Evolutionary conservation across 2,113 vertebrate species (phyloP).

Genomic region (Benitochromis conjunctus): DNA sequence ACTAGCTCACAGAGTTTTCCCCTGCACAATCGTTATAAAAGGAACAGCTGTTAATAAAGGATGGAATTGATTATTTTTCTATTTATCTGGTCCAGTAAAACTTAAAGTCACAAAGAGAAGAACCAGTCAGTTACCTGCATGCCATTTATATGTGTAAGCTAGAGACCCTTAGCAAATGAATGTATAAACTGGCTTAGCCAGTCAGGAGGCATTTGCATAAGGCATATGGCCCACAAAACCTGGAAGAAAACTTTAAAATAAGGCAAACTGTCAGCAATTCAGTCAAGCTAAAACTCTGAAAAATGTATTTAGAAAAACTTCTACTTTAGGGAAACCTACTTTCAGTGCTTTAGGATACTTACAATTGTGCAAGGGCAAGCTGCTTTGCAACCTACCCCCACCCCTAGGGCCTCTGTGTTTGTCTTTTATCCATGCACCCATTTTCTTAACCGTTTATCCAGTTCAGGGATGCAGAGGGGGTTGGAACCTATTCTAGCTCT

Average conservation of each 20-base stretch:
- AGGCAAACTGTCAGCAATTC: background rate
- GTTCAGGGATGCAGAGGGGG: background rate
- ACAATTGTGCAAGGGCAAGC: background rate
- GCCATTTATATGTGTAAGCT: background rate
- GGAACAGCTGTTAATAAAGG: background rate
- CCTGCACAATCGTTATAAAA: background rate
- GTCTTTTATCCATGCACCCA: background rate
- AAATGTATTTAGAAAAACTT: background rate
- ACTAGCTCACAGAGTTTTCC: background rate
- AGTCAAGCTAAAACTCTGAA: background rate
- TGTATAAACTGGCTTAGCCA: background rate
- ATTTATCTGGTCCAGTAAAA: background rate
- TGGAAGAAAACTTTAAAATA: background rate
- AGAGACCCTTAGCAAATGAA: background rate
- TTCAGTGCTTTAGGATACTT: background rate
- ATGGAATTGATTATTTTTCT: background rate
- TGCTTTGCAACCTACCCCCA: background rate
- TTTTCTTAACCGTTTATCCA: background rate
- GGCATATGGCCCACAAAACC: background rate
- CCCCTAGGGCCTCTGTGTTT: background rate
- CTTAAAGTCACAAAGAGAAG: background rate
- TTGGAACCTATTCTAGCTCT: background rate
- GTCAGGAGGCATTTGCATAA: background rate
- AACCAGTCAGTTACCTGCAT: background rate
- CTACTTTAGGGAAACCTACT: background rate